A percentile compares a stretch with the other conserved stretches of the same genome.
Evolutionary conservation across 2,113 vertebrate species (phyloP).

Genomic region (Melanostigma gelatinosum): DNA sequence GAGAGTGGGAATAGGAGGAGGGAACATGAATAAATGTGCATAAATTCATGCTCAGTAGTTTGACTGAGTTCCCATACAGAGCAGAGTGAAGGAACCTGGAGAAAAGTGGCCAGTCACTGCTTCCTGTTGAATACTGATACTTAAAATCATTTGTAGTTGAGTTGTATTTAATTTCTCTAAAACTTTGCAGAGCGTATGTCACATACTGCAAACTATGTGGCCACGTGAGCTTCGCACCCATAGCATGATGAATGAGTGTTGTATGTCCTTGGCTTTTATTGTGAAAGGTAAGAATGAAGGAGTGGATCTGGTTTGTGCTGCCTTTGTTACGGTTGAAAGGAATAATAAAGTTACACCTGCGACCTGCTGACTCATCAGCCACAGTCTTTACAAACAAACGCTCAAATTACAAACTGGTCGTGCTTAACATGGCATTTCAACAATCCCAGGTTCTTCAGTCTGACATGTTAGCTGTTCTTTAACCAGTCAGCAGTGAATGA

Average conservation of each 20-base stretch:
- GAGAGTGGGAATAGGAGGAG: constrained; percentile 42
- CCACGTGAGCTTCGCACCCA: not conserved
- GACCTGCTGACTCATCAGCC: constrained; percentile 17
- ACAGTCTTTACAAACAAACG: not conserved
- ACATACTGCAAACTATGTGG: not conserved
- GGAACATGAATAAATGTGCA: constrained; percentile 40
- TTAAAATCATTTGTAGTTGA: not conserved
- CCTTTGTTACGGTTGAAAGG: not conserved
- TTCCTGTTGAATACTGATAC: not conserved
- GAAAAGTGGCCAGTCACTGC: not conserved
- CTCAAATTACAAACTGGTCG: not conserved
- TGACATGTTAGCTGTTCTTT: not conserved
- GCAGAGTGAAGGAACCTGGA: not conserved
- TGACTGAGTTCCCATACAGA: constrained; percentile 14
- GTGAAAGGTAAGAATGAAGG: not conserved
- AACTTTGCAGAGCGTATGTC: not conserved
- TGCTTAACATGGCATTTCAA: not conserved
- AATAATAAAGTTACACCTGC: not conserved
- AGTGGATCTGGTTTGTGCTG: not conserved
- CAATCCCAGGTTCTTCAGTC: not conserved
- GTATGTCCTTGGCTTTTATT: not conserved
- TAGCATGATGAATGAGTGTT: not conserved
- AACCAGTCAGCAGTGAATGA: not conserved
- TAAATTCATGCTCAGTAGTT: constrained; percentile 20
- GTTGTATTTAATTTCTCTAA: not conserved